A percentile compares a stretch with the other conserved stretches of the same genome.
These are phyloP conservation scores for Tribolium castaneum DNA, from an alignment of 1,140 invertebrate species.

Conservation along the genomic window DNA sequence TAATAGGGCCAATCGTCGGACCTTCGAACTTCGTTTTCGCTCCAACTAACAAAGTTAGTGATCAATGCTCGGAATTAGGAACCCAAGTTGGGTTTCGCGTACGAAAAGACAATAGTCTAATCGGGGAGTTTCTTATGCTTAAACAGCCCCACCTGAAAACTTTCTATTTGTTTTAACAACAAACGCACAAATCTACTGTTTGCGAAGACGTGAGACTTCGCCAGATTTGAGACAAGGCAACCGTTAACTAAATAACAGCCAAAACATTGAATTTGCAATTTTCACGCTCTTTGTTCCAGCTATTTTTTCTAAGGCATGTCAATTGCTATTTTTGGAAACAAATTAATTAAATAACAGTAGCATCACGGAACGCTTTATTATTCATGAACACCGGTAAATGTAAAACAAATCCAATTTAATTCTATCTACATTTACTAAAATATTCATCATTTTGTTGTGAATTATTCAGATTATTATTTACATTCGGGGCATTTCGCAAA, in stretches of 20 bases:
- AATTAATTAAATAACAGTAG: neutral
- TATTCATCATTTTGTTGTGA: neutral
- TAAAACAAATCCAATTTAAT: neutral
- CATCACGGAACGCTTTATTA: neutral
- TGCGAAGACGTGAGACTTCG: neutral
- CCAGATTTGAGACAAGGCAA: neutral
- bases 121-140: neutral
- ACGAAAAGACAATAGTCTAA: neutral
- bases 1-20: neutral
- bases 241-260: neutral
- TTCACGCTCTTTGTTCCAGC: neutral
- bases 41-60: neutral
- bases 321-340: neutral
- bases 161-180: constrained; percentile 14
- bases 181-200: neutral
- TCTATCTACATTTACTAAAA: neutral
- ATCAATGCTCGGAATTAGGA: neutral
- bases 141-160: neutral
- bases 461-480: neutral
- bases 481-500: neutral
- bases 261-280: neutral
- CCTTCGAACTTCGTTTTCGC: neutral
- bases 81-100: neutral
- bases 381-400: neutral
- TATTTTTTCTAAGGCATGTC: neutral